Conservation (phyloP, 2,113 vertebrate genomes). For the Acrocephalus arundinaceus region DNA sequence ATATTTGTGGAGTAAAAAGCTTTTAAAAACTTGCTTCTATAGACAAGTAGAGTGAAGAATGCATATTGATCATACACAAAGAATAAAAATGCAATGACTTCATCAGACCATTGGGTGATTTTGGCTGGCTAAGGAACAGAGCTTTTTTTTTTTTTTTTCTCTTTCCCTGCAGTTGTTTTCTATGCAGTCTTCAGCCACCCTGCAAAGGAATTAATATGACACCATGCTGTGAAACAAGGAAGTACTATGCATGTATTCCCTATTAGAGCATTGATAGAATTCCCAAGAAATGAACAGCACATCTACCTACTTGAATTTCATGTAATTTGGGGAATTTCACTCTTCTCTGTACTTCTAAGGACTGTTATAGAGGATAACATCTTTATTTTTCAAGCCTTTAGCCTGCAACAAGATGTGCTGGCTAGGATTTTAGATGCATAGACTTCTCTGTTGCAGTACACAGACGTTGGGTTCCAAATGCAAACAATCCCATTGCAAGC, state of each 20-base stretch:
- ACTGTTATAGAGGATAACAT: background rate
- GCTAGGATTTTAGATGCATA: background rate
- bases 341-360: background rate
- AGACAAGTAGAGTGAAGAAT: background rate
- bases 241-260: conserved; percentile 1
- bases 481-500: background rate
- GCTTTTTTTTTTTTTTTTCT: background rate
- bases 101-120: conserved; percentile 33
- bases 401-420: background rate
- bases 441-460: background rate
- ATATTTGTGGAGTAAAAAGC: background rate
- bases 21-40: background rate
- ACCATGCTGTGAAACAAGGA: conserved; percentile 56
- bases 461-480: background rate
- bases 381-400: background rate
- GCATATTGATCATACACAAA: background rate
- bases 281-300: background rate
- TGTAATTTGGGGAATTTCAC: background rate
- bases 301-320: background rate
- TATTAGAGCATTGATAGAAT: background rate
- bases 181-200: conserved; percentile 49
- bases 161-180: conserved; percentile 53
- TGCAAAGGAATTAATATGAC: conserved; percentile 69
- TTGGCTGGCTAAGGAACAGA: background rate
- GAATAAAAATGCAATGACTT: conserved; percentile 27